A percentile compares a stretch with the other conserved stretches of the same genome.
Evolutionary conservation across 64 coral and sea anemone genomes (phyloP).

Genomic region (Montipora efflorescens): DNA sequence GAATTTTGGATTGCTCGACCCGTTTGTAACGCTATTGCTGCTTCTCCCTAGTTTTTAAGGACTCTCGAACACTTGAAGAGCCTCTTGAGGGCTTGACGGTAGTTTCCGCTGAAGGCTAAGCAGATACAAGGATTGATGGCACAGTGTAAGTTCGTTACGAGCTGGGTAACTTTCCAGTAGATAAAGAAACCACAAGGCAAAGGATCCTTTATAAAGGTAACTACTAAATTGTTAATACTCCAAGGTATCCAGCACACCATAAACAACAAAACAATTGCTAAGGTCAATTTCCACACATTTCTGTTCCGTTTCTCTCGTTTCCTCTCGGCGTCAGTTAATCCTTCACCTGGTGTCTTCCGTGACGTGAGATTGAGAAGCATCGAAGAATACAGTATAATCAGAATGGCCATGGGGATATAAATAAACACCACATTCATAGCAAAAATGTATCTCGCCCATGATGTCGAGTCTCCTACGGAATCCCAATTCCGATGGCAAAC

Average conservation of each 20-base stretch:
- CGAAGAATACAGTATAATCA: constrained; percentile 3
- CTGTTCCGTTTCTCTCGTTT: background rate
- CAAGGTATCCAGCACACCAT: constrained; percentile 23
- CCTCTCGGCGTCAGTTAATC: background rate
- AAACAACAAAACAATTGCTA: constrained; percentile 16
- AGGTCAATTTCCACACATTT: background rate
- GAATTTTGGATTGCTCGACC: no score
- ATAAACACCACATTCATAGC: background rate
- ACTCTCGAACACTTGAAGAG: background rate
- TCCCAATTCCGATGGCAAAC: no score
- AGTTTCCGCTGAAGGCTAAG: background rate
- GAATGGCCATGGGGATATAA: background rate
- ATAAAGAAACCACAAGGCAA: background rate
- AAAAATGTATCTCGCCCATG: background rate
- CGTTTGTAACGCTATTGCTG: no score
- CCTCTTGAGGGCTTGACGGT: background rate
- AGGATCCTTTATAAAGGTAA: background rate
- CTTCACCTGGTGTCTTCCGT: background rate
- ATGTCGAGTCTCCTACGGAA: background rate
- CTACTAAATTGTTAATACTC: background rate
- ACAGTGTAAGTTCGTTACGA: background rate
- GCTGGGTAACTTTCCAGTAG: no score
- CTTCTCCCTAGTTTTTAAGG: no score
- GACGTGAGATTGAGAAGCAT: background rate
- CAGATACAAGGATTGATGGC: constrained; percentile 14